Conservation (phyloP, 2,113 vertebrate species). For the Laticauda colubrina region DNA sequence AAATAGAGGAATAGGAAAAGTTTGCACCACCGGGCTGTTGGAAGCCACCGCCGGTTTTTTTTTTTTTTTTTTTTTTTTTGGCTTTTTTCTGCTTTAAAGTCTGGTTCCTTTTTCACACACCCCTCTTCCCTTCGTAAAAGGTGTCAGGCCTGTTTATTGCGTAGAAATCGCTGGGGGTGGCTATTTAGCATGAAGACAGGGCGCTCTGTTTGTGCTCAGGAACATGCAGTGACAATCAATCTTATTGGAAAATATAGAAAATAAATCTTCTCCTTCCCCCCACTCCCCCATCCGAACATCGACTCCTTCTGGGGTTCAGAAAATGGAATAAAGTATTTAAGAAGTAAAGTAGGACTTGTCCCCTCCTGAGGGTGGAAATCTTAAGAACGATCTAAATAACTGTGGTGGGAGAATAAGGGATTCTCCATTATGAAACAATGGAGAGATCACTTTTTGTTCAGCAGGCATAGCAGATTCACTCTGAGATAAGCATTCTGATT, state of each 20-base stretch:
- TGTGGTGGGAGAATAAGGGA: background rate
- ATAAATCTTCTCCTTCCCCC: background rate
- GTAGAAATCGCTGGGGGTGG: background rate
- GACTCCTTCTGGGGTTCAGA: too few species aligned
- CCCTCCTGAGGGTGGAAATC: background rate
- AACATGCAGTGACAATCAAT: background rate
- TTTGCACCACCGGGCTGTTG: conserved; percentile 51
- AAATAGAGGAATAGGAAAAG: conserved; percentile 37
- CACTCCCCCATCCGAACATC: background rate
- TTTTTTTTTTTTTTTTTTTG: conserved; percentile 25
- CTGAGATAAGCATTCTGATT: background rate
- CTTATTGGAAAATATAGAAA: background rate
- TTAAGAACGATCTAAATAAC: background rate
- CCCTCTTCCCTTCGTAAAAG: background rate
- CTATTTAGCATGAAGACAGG: background rate
- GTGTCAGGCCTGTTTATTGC: background rate
- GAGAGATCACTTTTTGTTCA: conserved; percentile 22
- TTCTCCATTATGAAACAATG: background rate
- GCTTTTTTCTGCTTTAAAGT: conserved; percentile 41
- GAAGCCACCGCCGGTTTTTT: conserved; percentile 14
- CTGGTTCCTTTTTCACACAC: background rate
- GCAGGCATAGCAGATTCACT: background rate
- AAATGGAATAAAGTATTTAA: conserved; percentile 46
- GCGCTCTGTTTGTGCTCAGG: background rate
- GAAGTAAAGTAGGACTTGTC: conserved; percentile 12